Base-by-base conservation (phyloP, 2,888 invertebrate species). In the Mechanitis messenoides region DNA sequence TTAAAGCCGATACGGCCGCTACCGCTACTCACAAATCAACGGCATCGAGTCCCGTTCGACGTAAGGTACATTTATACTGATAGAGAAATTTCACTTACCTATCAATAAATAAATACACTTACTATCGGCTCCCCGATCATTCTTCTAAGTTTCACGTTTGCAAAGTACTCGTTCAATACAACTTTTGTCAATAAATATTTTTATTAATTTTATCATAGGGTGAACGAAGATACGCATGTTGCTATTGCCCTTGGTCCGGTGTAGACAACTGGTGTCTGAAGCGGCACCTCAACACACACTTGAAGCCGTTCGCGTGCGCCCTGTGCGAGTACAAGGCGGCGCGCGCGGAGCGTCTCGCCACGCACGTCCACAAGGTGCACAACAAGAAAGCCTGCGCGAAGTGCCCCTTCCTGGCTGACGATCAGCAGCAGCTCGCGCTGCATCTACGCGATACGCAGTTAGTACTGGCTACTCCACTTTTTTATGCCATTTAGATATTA, bases 221-320 rank as follows among this genome's bases (percentile, higher is more conserved):
- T 57, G 93, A 94, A 78, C 93, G 94, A 72, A 92, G 95, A 71
- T 95, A 95, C 85, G 93, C 95, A 70, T 97, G 97, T 86, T 95
- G 95, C 80, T 97, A 96, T 81, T 97, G 97, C 84, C 92, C 96
- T 33, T 97, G 97, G 97, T 95, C 95, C 47, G 97, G 97, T 33
- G 96, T 95, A 61, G 97, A 97, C 87, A 97, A 97, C 82, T 97
- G 97, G 97, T 97, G 97, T 76, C 91, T 97, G 64, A 97, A 97
- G 83, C 92, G 97, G 55, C 97, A 97, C 82, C 92, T 97, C 75
- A 97, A 97, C 89, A 97, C 97, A 45, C 97, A 97, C 84, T 92
- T 97, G 79, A 97, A 97, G 86, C 97, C 97, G 54, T 97, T 96
- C 83, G 94, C 95, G 61, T 97, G 97, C 83, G 93, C 94, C 72